phyloP scores from a whole-genome alignment of 2,888 invertebrate species.

The Mesorhabditis belari region DNA sequence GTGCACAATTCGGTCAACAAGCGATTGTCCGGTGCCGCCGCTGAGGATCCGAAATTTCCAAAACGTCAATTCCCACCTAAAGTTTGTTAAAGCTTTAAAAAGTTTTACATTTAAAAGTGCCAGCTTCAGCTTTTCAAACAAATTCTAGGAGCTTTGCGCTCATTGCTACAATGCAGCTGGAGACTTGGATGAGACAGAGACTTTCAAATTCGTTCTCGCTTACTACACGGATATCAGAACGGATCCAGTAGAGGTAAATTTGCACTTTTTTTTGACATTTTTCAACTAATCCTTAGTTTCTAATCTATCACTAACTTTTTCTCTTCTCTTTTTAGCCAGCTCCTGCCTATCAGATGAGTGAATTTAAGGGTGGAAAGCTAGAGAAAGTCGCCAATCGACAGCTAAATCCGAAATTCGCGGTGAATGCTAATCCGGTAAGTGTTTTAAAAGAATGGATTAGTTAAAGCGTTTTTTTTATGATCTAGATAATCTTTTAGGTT shows the following conservation, averaged over 20 bases:
- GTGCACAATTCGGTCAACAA: slow-evolving; percentile 86
- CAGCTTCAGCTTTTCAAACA: not conserved
- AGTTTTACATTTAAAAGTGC: not conserved
- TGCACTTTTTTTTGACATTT: too few species aligned
- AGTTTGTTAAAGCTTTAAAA: slow-evolving; percentile 5
- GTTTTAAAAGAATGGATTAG: not conserved
- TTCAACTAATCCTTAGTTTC: not conserved
- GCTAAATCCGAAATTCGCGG: slow-evolving; percentile 48
- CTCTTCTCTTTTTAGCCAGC: slow-evolving; percentile 22
- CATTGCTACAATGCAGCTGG: slow-evolving; percentile 32
- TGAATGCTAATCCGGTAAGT: slow-evolving; percentile 35
- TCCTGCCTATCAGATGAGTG: slow-evolving; percentile 44
- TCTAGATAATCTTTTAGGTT: slow-evolving; percentile 19
- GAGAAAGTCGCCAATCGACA: slow-evolving; percentile 36
- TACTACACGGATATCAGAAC: slow-evolving; percentile 46
- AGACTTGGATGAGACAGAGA: slow-evolving; percentile 33
- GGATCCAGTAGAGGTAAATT: slow-evolving; percentile 38
- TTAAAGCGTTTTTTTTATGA: not conserved
- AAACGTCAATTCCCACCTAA: slow-evolving; percentile 62
- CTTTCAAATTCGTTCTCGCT: slow-evolving; percentile 38
- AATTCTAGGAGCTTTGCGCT: slow-evolving; percentile 28
- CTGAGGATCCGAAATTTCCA: slow-evolving; percentile 82
- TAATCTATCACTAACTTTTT: not conserved
- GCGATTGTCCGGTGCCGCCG: slow-evolving; percentile 71
- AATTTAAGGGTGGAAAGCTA: slow-evolving; percentile 48